Evolutionary conservation across 1,140 invertebrate genomes (phyloP), one percentile per base, ranked within the genome.

Genomic region (Atopsyche davidsoni): DNA sequence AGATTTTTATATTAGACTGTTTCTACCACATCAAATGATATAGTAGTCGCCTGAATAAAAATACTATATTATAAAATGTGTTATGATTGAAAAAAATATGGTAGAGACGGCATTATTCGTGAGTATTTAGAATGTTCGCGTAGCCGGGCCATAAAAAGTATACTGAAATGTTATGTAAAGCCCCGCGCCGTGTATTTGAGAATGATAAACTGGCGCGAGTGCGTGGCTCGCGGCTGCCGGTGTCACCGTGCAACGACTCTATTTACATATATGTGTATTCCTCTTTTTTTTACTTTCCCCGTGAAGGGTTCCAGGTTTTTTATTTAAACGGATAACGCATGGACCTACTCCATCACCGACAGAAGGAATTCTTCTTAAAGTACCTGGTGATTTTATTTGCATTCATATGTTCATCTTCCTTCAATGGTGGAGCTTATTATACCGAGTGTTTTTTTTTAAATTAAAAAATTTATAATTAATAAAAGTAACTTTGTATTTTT

Each of bases 161-260:
- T 24, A 14, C 34, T 19, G 23, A 46, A 55, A 55, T 44, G 43
- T 46, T 51, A 55, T 47, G 48, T 36, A 55, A 51, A 55, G 48
- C 53, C 47, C 28, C n/a, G 7, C 31, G 46, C 52, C 52, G 46
- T 34, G 44, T 55, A 55, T 51, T 36, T 25, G 43, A 47, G 44
- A 49, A 51, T 55, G 53, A 55, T 55, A 55, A 55, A 55, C 42
- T 55, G 53, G 44, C 43, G 47, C n/a, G 47, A 38, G 34, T 50
- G 35, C 35, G 48, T 34, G 21, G 40, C 19, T 17, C 31, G 31
- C 38, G 31, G 17, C 23, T 18, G 48, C 23, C n/a, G 38, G 43
- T 39, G 48, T 55, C 53, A 43, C 48, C 48, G 23, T 50, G 53
- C 53, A 51, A 47, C 43, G 44, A 31, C 48, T 55, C 38, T 44